Evolutionary conservation across 2,888 invertebrate species (phyloP), one percentile per base, ranked within the genome.

Genomic region (Tinea trinotella): DNA sequence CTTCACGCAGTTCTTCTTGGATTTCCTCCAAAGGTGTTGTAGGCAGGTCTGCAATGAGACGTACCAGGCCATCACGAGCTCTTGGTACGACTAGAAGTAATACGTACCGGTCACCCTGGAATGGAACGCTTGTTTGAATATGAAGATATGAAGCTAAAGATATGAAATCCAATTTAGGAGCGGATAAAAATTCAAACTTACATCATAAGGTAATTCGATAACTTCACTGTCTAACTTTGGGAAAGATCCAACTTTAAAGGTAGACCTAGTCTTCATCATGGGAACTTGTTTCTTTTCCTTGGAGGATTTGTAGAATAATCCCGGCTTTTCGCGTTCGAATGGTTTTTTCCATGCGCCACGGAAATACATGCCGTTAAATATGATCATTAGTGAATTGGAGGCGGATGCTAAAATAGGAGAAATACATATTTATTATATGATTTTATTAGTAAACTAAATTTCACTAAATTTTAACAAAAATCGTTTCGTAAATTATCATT

Each of bases 301-400:
- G 44, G 82, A 86, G 9, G 89, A 89, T 56, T 88, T 84, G 65
- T 90, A 87, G 76, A 94, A 94, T 57, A 91, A 88, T 34, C 88
- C 88, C 1, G 78, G 65, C 53, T 80, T 79, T 1, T 81, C 74
- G 12, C 70, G 65, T 57, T 90, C 88, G 67, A 94, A 94, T 0
- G 90, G 82, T 19, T 87, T 84, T 57, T 89, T 87, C 94, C 94
- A 94, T 9, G 88, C 88, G n/a, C 93, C 93, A 59, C 92, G 91
- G 83, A 93, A 94, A 70, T 92, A 93, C 63, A 94, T 81, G 0
- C 92, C 92, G 62, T 93, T 94, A 61, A 93, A 91, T 50, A 94
- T 80, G 24, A 94, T 73, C 78, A 93, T 87, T 61, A 89, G 78
- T 0, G 91, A 90, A 36, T 89, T 87, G 0, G 86, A 68, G 49